Base-by-base conservation (phyloP, 2,888 invertebrate genomes). In the Autographa gamma region DNA sequence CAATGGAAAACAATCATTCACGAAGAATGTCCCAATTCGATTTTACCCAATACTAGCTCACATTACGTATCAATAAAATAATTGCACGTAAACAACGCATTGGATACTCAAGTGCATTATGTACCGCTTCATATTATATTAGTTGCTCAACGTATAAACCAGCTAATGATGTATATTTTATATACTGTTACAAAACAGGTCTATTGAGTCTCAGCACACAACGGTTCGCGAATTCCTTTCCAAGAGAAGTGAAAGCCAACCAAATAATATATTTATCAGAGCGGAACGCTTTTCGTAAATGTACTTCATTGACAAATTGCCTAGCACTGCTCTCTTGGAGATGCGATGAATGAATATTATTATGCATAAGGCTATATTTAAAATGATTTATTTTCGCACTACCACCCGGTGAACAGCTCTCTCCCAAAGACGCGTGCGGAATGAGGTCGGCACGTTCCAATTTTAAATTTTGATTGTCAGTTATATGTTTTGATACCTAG, bases 401-500 rank as follows among this genome's bases (percentile, higher is more conserved):
- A 74, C 84, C 87, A 84, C 85, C 82, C 77, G 81, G 77, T 80
- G 87, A 89, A 86, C 89, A 87, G 90, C 88, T 89, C 91, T 89
- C 90, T 90, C 85, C 89, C 89, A 85, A 90, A 90, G 92, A 85
- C 89, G 84, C 89, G 85, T 81, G 74, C 63, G 91, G 91, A 95
- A 95, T 95, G 95, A 91, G 95, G 95, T 92, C 94, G 90, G 71
- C 78, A 81, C 86, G 93, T 92, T 93, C 93, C 94, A 93, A 92
- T 95, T 95, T 93, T 93, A 93, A 93, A 93, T 92, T 93, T 91
- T 91, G 89, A 93, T 91, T 92, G 90, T 90, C 88, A 87, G 86
- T 81, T 66, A 81, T 81, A 81, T 83, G 82, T 86, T 81, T 85
- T 85, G 69, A 85, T 86, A 87, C 83, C 82, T 85, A 85, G 82